These are phyloP conservation scores for Botia kubotai DNA, from an alignment of 2,797 vertebrate genomes.

Conservation along the genomic window DNA sequence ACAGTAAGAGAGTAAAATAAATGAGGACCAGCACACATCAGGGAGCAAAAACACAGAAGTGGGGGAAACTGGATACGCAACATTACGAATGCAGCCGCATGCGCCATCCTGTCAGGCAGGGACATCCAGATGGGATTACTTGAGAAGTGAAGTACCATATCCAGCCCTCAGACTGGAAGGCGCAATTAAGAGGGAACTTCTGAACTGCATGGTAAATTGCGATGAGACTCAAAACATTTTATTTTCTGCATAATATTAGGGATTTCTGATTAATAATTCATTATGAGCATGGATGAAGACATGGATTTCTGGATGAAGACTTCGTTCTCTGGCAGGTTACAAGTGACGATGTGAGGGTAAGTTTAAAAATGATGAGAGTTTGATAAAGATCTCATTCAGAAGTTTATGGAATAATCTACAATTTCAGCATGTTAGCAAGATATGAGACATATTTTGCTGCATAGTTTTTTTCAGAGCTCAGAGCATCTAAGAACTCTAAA, in stretches of 20 bases:
- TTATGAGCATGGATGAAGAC: constrained; percentile 52
- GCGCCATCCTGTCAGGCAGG: constrained; percentile 48
- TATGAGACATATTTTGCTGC: constrained; percentile 7
- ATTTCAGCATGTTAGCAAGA: constrained; percentile 40
- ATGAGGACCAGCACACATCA: constrained; percentile 41
- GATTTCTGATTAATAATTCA: constrained; percentile 62
- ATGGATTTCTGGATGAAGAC: constrained; percentile 48
- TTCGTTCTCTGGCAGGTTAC: constrained; percentile 43
- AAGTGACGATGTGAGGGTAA: constrained; percentile 9
- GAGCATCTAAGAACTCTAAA: not conserved
- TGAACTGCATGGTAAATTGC: constrained; percentile 58
- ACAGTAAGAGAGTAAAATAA: constrained; percentile 48
- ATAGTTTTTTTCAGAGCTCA: constrained; percentile 16
- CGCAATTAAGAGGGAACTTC: constrained; percentile 65
- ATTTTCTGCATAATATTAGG: constrained; percentile 61
- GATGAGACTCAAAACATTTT: constrained; percentile 61
- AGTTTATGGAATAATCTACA: constrained; percentile 54
- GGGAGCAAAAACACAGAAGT: constrained; percentile 16
- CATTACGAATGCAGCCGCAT: constrained; percentile 54
- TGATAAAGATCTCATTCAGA: constrained; percentile 51
- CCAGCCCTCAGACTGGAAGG: constrained; percentile 60
- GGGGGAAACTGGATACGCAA: constrained; percentile 39
- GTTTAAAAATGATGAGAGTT: constrained; percentile 12
- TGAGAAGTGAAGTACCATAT: constrained; percentile 56
- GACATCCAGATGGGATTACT: constrained; percentile 61